These are phyloP conservation scores for Fissipunctia ypsillon DNA, from an alignment of 2,888 invertebrate species.

Conservation along the genomic window DNA sequence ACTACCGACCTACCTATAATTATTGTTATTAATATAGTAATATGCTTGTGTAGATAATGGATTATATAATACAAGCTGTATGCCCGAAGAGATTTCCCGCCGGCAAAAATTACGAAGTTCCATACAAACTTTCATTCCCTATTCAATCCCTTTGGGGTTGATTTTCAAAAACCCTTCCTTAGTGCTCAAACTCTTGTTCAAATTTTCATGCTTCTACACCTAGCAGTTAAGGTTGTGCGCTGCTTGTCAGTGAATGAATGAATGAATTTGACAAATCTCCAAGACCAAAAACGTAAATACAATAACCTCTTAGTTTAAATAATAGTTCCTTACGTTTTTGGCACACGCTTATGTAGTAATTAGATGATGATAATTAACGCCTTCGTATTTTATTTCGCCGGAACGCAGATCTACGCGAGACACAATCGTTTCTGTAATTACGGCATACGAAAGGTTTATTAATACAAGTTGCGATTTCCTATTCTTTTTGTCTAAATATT, in stretches of 20 bases:
- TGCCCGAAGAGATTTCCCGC: background rate
- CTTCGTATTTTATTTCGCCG: too few species aligned
- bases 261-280: background rate
- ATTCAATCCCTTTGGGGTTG: too few species aligned
- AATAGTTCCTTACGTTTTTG: slow-evolving; percentile 40
- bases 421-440: too few species aligned
- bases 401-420: too few species aligned
- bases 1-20: too few species aligned
- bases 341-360: slow-evolving; percentile 24
- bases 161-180: background rate
- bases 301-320: slow-evolving; percentile 11
- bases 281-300: slow-evolving; percentile 16
- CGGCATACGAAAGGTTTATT: too few species aligned
- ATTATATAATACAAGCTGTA: background rate
- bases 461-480: slow-evolving; percentile 4
- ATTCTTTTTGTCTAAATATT: slow-evolving; percentile 16
- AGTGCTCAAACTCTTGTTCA: background rate
- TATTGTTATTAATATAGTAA: too few species aligned
- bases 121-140: background rate
- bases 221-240: background rate
- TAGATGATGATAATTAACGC: slow-evolving; percentile 1
- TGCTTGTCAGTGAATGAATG: background rate
- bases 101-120: background rate
- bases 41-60: background rate
- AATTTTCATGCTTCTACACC: background rate